These are phyloP conservation scores for Hypocryptadius cinnamomeus DNA, from an alignment of 2,113 vertebrate species.

Conservation along the genomic window DNA sequence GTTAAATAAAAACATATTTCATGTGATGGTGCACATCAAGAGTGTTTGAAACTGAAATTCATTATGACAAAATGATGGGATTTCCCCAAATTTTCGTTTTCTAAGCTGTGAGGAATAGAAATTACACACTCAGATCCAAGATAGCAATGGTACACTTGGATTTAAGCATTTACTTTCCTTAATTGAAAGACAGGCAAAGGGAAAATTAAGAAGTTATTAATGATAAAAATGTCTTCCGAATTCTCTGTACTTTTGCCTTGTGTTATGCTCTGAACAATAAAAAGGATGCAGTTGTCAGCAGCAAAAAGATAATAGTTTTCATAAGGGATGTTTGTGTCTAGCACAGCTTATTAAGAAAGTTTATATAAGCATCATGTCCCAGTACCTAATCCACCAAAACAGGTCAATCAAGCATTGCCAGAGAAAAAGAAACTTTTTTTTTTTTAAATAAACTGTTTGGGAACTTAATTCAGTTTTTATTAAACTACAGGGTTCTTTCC, in stretches of 20 bases:
- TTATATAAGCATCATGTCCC: not conserved
- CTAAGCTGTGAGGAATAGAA: not conserved
- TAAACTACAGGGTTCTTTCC: not conserved
- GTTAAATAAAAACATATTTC: not conserved
- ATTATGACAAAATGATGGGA: not conserved
- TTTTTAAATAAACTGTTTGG: not conserved
- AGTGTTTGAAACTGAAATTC: not conserved
- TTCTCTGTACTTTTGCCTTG: not conserved
- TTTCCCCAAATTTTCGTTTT: not conserved
- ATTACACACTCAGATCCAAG: not conserved
- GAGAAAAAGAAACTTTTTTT: not conserved
- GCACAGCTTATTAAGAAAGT: not conserved
- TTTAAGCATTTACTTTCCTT: not conserved
- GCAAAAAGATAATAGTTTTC: not conserved
- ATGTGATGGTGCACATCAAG: not conserved
- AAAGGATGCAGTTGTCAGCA: not conserved
- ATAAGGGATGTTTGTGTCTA: not conserved
- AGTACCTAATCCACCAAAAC: not conserved
- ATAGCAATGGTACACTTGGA: not conserved
- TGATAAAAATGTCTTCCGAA: not conserved
- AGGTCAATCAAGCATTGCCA: not conserved
- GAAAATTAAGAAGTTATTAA: not conserved
- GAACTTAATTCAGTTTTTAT: constrained; percentile 12
- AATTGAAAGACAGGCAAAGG: not conserved
- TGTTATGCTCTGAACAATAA: not conserved